These are phyloP conservation scores for Thera britannica DNA, from an alignment of 2,888 invertebrate species.

Conservation along the genomic window DNA sequence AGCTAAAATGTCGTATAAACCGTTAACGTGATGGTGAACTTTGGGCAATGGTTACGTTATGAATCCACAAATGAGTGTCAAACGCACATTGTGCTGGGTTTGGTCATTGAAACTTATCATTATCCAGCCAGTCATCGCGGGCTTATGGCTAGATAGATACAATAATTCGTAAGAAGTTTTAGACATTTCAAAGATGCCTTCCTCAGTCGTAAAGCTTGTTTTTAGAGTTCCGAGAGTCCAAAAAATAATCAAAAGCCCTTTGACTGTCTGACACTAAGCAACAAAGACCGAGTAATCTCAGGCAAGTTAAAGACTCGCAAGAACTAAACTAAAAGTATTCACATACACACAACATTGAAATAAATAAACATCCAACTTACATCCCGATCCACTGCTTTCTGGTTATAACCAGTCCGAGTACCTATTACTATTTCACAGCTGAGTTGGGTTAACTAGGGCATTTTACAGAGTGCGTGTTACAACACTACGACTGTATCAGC, in stretches of 20 bases:
- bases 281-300: constrained; percentile 36
- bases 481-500: constrained; percentile 3
- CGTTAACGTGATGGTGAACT: constrained; percentile 4
- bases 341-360: constrained; percentile 42
- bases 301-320: constrained; percentile 20
- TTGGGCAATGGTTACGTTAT: background rate
- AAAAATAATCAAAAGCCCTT: background rate
- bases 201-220: background rate
- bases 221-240: background rate
- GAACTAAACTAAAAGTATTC: constrained; percentile 38
- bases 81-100: background rate
- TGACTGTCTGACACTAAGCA: constrained; percentile 17
- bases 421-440: constrained; percentile 25
- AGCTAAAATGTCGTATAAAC: background rate
- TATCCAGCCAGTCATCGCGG: constrained; percentile 23
- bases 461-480: constrained; percentile 4
- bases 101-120: constrained; percentile 19
- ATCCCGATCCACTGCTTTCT: constrained; percentile 32
- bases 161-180: too few relatives aligned
- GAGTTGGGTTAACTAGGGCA: constrained; percentile 17
- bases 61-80: constrained; percentile 12
- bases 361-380: constrained; percentile 42
- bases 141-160: background rate
- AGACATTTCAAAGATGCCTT: too few relatives aligned
- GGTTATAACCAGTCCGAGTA: constrained; percentile 6